phyloP scores from a whole-genome alignment of 2,797 vertebrate genomes.

The Ceyx erithaca region DNA sequence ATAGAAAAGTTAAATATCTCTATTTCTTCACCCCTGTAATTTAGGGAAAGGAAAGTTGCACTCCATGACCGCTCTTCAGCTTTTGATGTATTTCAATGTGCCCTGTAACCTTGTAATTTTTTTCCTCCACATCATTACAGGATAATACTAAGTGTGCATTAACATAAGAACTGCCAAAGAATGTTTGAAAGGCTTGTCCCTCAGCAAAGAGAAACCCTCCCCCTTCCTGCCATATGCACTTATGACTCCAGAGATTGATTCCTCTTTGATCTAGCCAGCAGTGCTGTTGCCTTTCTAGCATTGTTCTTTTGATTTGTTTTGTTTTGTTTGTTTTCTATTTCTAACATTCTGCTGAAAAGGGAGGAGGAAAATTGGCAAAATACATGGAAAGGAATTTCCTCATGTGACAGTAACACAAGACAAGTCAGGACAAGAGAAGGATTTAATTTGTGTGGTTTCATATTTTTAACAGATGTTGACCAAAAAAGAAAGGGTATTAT shows the following conservation, averaged over 20 bases:
- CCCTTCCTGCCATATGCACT: background rate
- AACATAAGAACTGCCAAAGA: background rate
- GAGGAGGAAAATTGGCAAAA: slow-evolving; percentile 24
- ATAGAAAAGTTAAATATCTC: background rate
- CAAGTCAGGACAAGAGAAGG: background rate
- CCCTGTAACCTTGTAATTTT: background rate
- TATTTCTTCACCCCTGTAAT: background rate
- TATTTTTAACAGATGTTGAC: background rate
- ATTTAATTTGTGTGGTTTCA: background rate
- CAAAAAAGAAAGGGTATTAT: background rate
- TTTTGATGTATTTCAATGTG: background rate
- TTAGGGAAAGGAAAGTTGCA: background rate
- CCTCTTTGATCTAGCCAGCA: background rate
- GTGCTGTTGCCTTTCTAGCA: background rate
- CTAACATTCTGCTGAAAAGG: background rate
- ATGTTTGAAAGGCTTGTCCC: slow-evolving; percentile 22
- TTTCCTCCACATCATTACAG: background rate
- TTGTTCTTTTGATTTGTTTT: background rate
- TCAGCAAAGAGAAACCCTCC: slow-evolving; percentile 22
- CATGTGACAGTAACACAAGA: background rate
- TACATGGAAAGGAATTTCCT: background rate
- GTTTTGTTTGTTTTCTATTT: slow-evolving; percentile 6
- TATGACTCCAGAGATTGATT: background rate
- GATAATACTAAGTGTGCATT: background rate
- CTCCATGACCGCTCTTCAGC: background rate